phyloP scores from a whole-genome alignment of 1,140 invertebrate species.

The Aphelinus atriplicis region DNA sequence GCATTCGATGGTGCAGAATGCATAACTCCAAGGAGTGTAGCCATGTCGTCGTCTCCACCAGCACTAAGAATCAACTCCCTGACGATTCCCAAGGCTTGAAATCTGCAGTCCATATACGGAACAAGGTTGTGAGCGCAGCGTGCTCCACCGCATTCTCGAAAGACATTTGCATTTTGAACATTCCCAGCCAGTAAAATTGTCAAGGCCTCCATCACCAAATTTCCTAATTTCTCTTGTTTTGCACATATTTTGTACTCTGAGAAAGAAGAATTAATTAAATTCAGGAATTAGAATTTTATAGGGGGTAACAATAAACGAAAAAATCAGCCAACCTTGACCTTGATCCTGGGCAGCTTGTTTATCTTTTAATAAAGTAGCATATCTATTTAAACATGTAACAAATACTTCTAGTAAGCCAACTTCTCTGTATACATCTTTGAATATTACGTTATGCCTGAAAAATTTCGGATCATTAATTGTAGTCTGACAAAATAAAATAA shows the following conservation, averaged over 20 bases:
- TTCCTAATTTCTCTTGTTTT: slow-evolving; percentile 82
- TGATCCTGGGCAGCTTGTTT: slow-evolving; percentile 67
- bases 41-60: slow-evolving; percentile 96
- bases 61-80: slow-evolving; percentile 89
- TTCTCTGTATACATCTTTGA: slow-evolving; percentile 98
- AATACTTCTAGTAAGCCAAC: slow-evolving; percentile 97
- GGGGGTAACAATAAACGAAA: slow-evolving; percentile 1
- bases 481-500: too few relatives aligned
- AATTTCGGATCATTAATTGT: slow-evolving; percentile 9
- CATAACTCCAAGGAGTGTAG: slow-evolving; percentile 88
- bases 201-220: slow-evolving; percentile 87
- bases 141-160: slow-evolving; percentile 91
- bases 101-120: slow-evolving; percentile 83
- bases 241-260: slow-evolving; percentile 68
- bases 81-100: slow-evolving; percentile 81
- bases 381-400: slow-evolving; percentile 90
- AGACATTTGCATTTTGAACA: slow-evolving; percentile 89
- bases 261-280: slow-evolving; percentile 32
- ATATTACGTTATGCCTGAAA: slow-evolving; percentile 85
- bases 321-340: slow-evolving; percentile 54
- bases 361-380: slow-evolving; percentile 82
- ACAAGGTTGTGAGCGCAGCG: slow-evolving; percentile 92
- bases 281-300: not conserved
- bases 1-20: slow-evolving; percentile 84
- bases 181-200: slow-evolving; percentile 83